Evolutionary conservation across 2,113 vertebrate genomes (phyloP).

Genomic region (Neoarius graeffei): DNA sequence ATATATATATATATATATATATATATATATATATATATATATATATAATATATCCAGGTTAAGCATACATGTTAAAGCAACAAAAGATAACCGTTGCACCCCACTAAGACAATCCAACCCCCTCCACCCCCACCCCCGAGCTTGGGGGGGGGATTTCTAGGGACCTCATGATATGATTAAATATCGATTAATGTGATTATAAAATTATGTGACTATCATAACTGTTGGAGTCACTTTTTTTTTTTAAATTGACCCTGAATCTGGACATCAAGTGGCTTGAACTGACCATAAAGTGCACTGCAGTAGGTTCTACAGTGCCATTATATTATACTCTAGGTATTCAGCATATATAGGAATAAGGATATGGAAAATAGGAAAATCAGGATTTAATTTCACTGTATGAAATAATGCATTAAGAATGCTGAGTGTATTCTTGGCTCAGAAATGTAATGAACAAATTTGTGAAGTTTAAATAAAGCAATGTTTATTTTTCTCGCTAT

Average conservation of each 20-base stretch:
- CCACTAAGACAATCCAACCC: no score
- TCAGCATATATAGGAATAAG: neutral
- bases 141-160: neutral
- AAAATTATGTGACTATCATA: neutral
- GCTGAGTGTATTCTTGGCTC: neutral
- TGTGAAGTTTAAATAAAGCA: neutral
- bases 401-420: neutral
- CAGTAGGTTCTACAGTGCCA: neutral
- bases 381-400: neutral
- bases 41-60: no score
- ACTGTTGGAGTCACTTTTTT: neutral
- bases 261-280: neutral
- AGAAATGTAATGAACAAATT: neutral
- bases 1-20: no score
- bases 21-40: no score
- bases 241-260: neutral
- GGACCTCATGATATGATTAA: neutral
- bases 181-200: neutral
- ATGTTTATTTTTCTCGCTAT: neutral
- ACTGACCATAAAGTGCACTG: neutral
- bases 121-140: no score
- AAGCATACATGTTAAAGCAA: neutral
- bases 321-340: neutral
- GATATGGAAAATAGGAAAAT: neutral
- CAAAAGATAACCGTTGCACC: neutral